phyloP scores from a whole-genome alignment of 2,797 vertebrate genomes.

The Cyprinella venusta region DNA sequence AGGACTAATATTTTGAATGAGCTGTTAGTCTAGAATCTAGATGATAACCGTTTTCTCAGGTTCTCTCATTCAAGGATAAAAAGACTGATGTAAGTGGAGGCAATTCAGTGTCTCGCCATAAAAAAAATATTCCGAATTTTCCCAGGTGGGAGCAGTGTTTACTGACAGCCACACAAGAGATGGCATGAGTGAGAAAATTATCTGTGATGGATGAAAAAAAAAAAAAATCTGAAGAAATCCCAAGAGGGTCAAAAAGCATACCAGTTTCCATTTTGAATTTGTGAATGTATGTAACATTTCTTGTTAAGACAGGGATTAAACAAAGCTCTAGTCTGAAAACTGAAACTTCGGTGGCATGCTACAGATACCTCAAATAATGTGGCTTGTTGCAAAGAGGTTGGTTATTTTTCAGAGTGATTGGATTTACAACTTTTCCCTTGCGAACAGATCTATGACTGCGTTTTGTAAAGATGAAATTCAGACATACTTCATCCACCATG shows the following conservation, averaged over 20 bases:
- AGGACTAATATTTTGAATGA: constrained; percentile 17
- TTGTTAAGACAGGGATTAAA: neutral
- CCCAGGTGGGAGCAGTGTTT: neutral
- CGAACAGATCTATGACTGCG: too few relatives aligned
- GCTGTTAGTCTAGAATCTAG: neutral
- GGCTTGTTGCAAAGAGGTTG: neutral
- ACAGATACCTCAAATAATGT: neutral
- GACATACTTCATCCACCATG: neutral
- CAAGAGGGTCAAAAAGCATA: neutral
- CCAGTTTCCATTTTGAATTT: neutral
- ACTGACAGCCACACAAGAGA: constrained; percentile 1
- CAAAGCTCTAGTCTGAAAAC: too few relatives aligned
- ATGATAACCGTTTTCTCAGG: constrained; percentile 7
- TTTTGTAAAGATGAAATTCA: too few relatives aligned
- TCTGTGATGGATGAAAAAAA: neutral
- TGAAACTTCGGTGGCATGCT: neutral
- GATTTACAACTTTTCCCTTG: neutral
- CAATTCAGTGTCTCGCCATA: neutral
- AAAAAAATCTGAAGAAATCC: neutral
- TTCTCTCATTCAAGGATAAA: neutral
- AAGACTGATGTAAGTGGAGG: constrained; percentile 26
- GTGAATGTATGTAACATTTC: neutral
- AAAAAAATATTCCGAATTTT: neutral
- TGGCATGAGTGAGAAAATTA: constrained; percentile 24
- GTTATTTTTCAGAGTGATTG: neutral